phyloP scores from a whole-genome alignment of 2,113 vertebrate genomes.

The Centropristis striata region DNA sequence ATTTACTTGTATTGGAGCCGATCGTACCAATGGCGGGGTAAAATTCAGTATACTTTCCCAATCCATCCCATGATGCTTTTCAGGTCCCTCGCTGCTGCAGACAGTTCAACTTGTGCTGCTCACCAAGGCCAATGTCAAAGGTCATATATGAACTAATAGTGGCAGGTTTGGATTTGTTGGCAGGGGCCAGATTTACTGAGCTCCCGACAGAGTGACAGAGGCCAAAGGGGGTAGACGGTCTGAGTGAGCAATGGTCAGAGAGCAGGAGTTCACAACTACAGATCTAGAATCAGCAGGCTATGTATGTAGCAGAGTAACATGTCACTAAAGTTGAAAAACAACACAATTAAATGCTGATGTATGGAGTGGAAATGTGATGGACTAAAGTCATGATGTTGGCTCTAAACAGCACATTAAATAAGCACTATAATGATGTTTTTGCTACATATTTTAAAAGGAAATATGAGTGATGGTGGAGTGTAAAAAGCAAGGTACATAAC shows the following conservation, averaged over 20 bases:
- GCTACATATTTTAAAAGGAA: conserved; percentile 40
- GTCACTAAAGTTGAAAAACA: conserved; percentile 43
- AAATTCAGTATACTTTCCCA: conserved; percentile 99
- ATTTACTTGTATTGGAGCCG: conserved; percentile 94
- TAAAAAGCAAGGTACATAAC: conserved; percentile 43
- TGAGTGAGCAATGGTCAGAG: conserved; percentile 85
- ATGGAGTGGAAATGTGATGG: conserved; percentile 59
- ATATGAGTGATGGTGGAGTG: conserved; percentile 53
- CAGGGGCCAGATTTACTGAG: conserved; percentile 82
- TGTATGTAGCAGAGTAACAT: conserved; percentile 45
- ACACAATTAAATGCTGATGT: conserved; percentile 44
- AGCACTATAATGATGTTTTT: conserved; percentile 50
- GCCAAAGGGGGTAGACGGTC: conserved; percentile 82
- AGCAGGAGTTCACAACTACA: conserved; percentile 51
- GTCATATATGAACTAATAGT: conserved; percentile 90
- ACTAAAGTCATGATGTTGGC: conserved; percentile 29
- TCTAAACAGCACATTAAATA: conserved; percentile 35
- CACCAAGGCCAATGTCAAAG: conserved; percentile 99
- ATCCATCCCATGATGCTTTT: conserved; percentile 99
- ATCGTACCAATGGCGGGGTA: conserved; percentile 99
- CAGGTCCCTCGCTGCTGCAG: conserved; percentile 99
- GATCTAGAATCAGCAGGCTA: conserved; percentile 47
- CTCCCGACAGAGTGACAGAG: conserved; percentile 77
- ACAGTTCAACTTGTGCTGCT: conserved; percentile 99
- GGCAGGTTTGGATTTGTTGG: conserved; percentile 74